Conservation (phyloP, 2,888 invertebrate species). For the Fragum sueziense region DNA sequence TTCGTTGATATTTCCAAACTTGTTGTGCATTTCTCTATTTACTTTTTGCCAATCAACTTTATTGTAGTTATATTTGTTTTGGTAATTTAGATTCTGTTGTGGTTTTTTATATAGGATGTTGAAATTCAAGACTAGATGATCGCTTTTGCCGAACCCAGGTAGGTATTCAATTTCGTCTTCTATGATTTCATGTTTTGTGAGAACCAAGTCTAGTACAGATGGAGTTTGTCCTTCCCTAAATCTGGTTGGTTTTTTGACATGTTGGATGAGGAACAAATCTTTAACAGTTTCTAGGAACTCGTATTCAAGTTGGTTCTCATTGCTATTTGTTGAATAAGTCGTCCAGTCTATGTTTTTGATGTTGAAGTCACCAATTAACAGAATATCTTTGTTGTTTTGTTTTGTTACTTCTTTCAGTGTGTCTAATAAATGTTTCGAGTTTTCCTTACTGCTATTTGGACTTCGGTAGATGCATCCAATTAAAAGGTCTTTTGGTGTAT, state of each 20-base stretch:
- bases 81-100: neutral
- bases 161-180: neutral
- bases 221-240: neutral
- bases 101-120: neutral
- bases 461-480: slow-evolving; percentile 7
- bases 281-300: neutral
- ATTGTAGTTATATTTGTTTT: neutral
- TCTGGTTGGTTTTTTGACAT: slow-evolving; percentile 12
- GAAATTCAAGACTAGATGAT: slow-evolving; percentile 1
- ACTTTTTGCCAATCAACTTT: neutral
- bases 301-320: too few species aligned
- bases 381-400: too few species aligned
- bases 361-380: too few species aligned
- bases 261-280: slow-evolving; percentile 12
- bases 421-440: neutral
- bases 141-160: slow-evolving; percentile 3
- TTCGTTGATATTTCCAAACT: too few species aligned
- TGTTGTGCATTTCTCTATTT: neutral
- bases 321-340: too few species aligned
- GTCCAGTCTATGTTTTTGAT: too few species aligned
- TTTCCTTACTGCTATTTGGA: slow-evolving; percentile 2
- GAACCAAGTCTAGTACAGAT: neutral
- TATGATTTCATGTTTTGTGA: slow-evolving; percentile 12
- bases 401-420: too few species aligned
- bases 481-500: neutral